These are phyloP conservation scores for Acipenser transmontanus DNA, from an alignment of 2,797 vertebrate species.

Conservation along the genomic window DNA sequence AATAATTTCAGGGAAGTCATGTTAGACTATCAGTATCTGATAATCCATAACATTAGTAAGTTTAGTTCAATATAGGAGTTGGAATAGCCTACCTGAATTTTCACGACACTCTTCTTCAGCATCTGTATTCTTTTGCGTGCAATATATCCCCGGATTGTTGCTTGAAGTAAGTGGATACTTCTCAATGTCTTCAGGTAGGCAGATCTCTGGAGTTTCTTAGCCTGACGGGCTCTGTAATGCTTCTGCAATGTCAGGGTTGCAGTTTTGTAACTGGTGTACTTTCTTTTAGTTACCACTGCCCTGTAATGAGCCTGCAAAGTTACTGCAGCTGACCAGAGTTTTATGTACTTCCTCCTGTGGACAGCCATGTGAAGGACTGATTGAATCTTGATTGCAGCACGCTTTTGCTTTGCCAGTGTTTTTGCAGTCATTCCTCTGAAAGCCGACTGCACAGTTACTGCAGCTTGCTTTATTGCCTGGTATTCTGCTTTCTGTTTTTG, in stretches of 20 bases:
- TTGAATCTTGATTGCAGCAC: constrained; percentile 48
- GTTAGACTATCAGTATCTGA: too few species aligned
- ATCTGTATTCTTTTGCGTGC: constrained; percentile 41
- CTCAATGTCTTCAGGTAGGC: constrained; percentile 36
- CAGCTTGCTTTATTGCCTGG: constrained; percentile 32
- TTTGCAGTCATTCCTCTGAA: constrained; percentile 38
- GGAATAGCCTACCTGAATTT: constrained; percentile 58
- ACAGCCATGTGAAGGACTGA: constrained; percentile 47
- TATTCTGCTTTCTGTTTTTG: constrained; percentile 34
- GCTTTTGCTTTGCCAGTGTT: constrained; percentile 22
- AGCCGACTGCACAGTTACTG: constrained; percentile 43
- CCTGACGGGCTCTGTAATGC: constrained; percentile 40
- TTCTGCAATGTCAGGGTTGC: constrained; percentile 49
- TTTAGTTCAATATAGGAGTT: background rate
- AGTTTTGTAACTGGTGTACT: constrained; percentile 31
- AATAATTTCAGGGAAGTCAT: too few species aligned
- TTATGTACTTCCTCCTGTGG: constrained; percentile 34
- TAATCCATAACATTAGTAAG: too few species aligned
- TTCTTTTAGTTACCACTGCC: constrained; percentile 30
- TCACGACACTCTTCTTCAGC: constrained; percentile 44
- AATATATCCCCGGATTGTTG: constrained; percentile 44
- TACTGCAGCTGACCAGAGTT: constrained; percentile 38
- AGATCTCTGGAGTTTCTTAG: constrained; percentile 36
- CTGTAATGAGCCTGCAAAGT: constrained; percentile 42
- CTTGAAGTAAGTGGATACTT: constrained; percentile 47